phyloP scores from a whole-genome alignment of 2,113 vertebrate species.

The Nycticorax nycticorax region DNA sequence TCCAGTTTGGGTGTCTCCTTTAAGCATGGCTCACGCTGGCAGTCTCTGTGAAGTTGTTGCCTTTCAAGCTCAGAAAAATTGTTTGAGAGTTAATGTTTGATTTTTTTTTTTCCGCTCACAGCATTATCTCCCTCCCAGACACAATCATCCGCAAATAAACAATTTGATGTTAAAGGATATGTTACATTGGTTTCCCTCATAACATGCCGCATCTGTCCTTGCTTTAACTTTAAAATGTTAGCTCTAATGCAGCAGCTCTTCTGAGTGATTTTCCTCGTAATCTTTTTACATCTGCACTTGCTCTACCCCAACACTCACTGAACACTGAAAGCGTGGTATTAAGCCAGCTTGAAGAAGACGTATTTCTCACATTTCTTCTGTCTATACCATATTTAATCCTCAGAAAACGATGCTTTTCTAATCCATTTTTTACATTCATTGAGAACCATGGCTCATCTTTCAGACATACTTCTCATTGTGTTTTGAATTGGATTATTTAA shows the following conservation, averaged over 20 bases:
- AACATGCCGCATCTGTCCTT: not conserved
- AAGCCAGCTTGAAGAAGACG: not conserved
- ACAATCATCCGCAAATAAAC: not conserved
- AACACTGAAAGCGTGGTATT: not conserved
- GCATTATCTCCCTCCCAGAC: not conserved
- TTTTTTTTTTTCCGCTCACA: not conserved
- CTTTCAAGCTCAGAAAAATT: not conserved
- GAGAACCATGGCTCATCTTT: not conserved
- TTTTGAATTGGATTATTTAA: conserved; percentile 11
- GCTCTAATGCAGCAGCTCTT: not conserved
- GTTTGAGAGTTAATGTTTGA: not conserved
- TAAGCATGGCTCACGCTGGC: not conserved
- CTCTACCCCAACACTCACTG: not conserved
- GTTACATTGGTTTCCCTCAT: not conserved
- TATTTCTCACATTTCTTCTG: not conserved
- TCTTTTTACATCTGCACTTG: not conserved
- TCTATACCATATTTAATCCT: not conserved
- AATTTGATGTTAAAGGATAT: not conserved
- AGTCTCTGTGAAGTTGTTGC: not conserved
- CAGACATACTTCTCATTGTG: not conserved
- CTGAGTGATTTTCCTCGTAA: not conserved
- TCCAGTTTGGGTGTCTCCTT: not conserved
- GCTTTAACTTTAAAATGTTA: not conserved
- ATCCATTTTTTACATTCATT: not conserved
- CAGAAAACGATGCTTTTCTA: not conserved